Evolutionary conservation across 2,113 vertebrate species (phyloP).

Genomic region (Lepus timidus): DNA sequence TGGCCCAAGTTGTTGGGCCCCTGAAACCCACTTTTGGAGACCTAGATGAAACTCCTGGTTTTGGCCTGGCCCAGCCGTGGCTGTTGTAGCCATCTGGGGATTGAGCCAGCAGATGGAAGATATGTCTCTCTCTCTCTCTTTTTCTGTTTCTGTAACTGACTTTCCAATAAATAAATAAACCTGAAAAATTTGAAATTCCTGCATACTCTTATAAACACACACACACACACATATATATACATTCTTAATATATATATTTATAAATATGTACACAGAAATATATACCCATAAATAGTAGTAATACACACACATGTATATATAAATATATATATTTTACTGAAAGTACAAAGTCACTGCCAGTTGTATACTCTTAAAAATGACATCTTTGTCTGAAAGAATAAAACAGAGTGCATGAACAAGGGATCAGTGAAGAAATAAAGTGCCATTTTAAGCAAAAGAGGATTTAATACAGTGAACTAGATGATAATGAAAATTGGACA

Average conservation of each 20-base stretch:
- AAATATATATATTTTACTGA: background rate
- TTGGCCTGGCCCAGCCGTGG: too few relatives aligned
- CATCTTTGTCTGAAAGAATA: background rate
- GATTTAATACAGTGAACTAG: slow-evolving; percentile 6
- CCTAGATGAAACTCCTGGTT: too few relatives aligned
- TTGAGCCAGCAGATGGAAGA: too few relatives aligned
- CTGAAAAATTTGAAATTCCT: too few relatives aligned
- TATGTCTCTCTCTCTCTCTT: too few relatives aligned
- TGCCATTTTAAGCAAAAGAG: background rate
- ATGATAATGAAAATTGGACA: background rate
- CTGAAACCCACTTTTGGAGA: too few relatives aligned
- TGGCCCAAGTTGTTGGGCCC: too few relatives aligned
- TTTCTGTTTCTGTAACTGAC: too few relatives aligned
- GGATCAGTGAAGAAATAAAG: background rate
- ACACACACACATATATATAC: background rate
- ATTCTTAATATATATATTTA: background rate
- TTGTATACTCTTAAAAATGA: background rate
- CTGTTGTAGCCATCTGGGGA: too few relatives aligned
- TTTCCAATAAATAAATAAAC: too few relatives aligned
- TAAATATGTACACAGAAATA: background rate
- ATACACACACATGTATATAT: background rate
- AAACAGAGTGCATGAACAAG: background rate
- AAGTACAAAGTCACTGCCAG: background rate
- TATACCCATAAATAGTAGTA: background rate
- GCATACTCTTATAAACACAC: background rate